Evolutionary conservation across 2,113 vertebrate genomes (phyloP).

Genomic region (Phalacrocorax brasilianus): DNA sequence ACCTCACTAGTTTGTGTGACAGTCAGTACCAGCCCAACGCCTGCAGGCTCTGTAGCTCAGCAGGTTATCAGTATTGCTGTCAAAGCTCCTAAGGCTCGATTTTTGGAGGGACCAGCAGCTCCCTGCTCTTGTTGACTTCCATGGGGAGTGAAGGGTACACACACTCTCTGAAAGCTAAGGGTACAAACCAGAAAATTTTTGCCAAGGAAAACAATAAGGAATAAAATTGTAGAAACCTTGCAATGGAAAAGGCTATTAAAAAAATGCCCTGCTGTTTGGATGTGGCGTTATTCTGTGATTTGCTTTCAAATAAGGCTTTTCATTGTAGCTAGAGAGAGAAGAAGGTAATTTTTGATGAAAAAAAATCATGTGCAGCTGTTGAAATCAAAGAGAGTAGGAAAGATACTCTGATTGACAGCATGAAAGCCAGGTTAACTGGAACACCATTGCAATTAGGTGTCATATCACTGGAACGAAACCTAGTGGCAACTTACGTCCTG

Average conservation of each 20-base stretch:
- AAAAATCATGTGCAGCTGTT: neutral
- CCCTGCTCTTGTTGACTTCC: neutral
- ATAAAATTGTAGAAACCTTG: neutral
- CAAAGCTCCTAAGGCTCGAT: neutral
- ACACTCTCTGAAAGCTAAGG: neutral
- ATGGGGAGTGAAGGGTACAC: neutral
- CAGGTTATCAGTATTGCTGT: neutral
- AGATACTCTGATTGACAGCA: neutral
- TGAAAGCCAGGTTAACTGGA: neutral
- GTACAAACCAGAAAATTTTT: neutral
- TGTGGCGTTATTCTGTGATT: neutral
- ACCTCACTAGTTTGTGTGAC: neutral
- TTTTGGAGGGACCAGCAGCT: neutral
- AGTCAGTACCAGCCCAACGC: neutral
- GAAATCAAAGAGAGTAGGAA: neutral
- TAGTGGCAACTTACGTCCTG: neutral
- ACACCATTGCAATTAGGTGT: neutral
- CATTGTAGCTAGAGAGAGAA: neutral
- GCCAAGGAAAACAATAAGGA: neutral
- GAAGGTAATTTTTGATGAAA: neutral
- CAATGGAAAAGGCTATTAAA: neutral
- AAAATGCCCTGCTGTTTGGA: neutral
- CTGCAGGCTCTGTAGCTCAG: neutral
- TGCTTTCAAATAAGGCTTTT: slow-evolving; percentile 11
- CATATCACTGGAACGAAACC: neutral